phyloP scores from a whole-genome alignment of 2,113 vertebrate species.

The Mesitornis unicolor region DNA sequence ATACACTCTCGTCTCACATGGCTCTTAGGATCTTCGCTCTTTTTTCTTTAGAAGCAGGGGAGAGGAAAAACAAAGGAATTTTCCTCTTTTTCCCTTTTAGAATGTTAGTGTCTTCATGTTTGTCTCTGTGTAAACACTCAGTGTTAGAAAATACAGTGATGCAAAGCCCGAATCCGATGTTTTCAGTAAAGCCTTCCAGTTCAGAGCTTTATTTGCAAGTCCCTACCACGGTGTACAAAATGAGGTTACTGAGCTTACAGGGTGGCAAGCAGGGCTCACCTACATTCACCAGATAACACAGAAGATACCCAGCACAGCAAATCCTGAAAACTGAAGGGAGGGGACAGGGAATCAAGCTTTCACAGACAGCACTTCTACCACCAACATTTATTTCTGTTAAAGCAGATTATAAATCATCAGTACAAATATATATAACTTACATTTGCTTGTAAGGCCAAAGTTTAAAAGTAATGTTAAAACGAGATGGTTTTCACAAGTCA shows the following conservation, averaged over 20 bases:
- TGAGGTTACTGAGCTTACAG: background rate
- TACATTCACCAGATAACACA: background rate
- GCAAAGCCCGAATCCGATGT: background rate
- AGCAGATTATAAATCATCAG: constrained; percentile 87
- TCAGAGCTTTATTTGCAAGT: background rate
- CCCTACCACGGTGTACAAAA: background rate
- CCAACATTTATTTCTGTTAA: constrained; percentile 88
- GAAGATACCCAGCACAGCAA: background rate
- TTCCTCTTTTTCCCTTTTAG: background rate
- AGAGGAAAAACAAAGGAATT: background rate
- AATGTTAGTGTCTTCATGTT: background rate
- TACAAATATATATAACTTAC: constrained; percentile 88
- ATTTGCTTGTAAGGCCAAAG: constrained; percentile 85
- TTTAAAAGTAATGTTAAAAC: constrained; percentile 76
- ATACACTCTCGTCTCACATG: background rate
- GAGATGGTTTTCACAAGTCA: constrained; percentile 73
- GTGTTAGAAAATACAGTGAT: background rate
- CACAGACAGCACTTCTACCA: constrained; percentile 71
- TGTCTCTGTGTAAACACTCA: background rate
- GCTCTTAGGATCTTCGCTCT: background rate
- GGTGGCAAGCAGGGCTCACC: background rate
- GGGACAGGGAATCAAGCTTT: background rate
- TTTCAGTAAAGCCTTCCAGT: background rate
- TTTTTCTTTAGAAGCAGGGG: background rate
- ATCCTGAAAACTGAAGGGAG: background rate